Evolutionary conservation across 1,140 invertebrate species (phyloP).

Genomic region (Calephelis virginiensis): DNA sequence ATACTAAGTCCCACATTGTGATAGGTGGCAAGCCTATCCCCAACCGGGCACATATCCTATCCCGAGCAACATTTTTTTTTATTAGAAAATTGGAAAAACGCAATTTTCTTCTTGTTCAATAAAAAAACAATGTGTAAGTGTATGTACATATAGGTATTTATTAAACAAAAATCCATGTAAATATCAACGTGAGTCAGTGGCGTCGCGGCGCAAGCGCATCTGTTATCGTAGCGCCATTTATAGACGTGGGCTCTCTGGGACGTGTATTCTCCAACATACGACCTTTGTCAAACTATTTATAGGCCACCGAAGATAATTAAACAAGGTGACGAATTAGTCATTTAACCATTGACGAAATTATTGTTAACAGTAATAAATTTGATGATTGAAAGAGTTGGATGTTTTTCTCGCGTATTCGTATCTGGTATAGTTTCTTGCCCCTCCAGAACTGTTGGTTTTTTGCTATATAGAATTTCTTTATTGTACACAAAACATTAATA

Average conservation of each 20-base stretch:
- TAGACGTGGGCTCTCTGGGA: conserved; percentile 36
- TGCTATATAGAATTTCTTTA: too few relatives aligned
- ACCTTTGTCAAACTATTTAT: conserved; percentile 27
- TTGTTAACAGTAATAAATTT: not conserved
- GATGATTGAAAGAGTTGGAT: too few relatives aligned
- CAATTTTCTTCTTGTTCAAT: too few relatives aligned
- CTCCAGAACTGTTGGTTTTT: too few relatives aligned
- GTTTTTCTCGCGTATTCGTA: too few relatives aligned
- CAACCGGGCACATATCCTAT: too few relatives aligned
- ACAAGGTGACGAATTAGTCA: not conserved
- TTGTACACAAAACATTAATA: too few relatives aligned
- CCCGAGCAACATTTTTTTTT: too few relatives aligned
- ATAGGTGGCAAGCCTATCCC: too few relatives aligned
- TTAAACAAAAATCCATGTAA: conserved; percentile 31
- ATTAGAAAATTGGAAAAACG: too few relatives aligned
- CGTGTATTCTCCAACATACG: conserved; percentile 1
- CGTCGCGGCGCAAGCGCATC: conserved; percentile 33
- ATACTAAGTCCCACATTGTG: too few relatives aligned
- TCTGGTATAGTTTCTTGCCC: too few relatives aligned
- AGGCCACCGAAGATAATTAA: conserved; percentile 27
- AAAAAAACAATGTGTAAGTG: not conserved
- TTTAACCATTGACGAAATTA: not conserved
- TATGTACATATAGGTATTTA: not conserved
- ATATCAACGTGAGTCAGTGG: conserved; percentile 38
- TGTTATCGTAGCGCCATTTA: conserved; percentile 49